These are phyloP conservation scores for Upupa epops DNA, from an alignment of 2,113 vertebrate species.

Conservation along the genomic window DNA sequence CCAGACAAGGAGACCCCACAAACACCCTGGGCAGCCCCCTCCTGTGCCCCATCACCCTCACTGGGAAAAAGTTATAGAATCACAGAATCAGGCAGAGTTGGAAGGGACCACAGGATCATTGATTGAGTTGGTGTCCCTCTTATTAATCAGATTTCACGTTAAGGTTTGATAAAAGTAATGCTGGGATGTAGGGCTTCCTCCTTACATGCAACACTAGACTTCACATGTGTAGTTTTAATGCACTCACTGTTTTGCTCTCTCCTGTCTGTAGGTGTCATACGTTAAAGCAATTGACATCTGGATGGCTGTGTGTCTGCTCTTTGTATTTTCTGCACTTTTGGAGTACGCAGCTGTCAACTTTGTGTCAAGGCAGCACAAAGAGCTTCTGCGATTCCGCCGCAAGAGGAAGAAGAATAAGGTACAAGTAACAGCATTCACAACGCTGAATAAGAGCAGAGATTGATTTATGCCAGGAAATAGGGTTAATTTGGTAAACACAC, in stretches of 20 bases:
- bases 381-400: slow-evolving; percentile 87
- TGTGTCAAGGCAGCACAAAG: slow-evolving; percentile 96
- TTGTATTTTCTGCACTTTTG: slow-evolving; percentile 95
- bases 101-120: no score
- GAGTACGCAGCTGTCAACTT: slow-evolving; percentile 98
- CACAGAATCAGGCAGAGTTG: no score
- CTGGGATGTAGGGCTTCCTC: neutral
- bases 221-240: neutral
- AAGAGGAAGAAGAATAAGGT: slow-evolving; percentile 91
- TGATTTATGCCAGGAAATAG: neutral
- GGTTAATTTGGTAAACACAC: neutral
- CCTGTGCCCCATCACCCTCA: no score
- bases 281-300: slow-evolving; percentile 99
- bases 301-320: slow-evolving; percentile 98
- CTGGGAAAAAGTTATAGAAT: no score
- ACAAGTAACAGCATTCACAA: neutral
- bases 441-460: neutral
- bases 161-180: neutral
- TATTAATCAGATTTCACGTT: neutral
- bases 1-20: no score
- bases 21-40: no score
- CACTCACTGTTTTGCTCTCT: neutral
- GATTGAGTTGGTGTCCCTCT: neutral
- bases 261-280: slow-evolving; percentile 86
- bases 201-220: neutral